A percentile compares a stretch with the other conserved stretches of the same genome.
phyloP scores from a whole-genome alignment of 2,113 vertebrate species.

The human (Homo sapiens) region DNA sequence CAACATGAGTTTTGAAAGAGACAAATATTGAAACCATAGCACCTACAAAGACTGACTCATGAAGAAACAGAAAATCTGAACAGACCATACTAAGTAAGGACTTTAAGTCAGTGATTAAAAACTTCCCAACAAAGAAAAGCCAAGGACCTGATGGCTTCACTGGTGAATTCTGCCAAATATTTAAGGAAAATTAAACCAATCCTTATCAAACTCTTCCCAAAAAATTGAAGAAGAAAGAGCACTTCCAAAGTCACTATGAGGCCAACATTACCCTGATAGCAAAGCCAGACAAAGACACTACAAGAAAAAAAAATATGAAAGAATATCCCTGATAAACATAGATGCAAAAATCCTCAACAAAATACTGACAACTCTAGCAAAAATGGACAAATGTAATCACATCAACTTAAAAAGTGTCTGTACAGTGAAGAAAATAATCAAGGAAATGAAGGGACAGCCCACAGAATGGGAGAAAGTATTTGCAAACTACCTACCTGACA shows the following conservation, averaged over 20 bases:
- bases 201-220: background rate
- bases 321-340: background rate
- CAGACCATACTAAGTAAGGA: background rate
- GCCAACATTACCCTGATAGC: background rate
- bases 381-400: too few species aligned
- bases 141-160: background rate
- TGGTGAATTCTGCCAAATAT: background rate
- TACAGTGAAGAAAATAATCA: too few species aligned
- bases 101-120: background rate
- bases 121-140: background rate
- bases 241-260: background rate
- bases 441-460: too few species aligned
- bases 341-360: background rate
- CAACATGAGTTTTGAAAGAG: background rate
- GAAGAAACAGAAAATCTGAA: background rate
- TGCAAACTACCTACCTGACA: too few species aligned
- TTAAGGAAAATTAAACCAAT: background rate
- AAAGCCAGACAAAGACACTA: background rate
- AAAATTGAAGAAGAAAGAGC: background rate
- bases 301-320: background rate
- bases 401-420: too few species aligned
- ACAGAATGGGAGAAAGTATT: too few species aligned
- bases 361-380: too few species aligned
- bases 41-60: background rate
- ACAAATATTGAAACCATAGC: background rate